Percentiles rank a stretch among this genome's conserved stretches.
Evolutionary conservation across 2,888 invertebrate species (phyloP).

Genomic region (Chloroclysta siterata): DNA sequence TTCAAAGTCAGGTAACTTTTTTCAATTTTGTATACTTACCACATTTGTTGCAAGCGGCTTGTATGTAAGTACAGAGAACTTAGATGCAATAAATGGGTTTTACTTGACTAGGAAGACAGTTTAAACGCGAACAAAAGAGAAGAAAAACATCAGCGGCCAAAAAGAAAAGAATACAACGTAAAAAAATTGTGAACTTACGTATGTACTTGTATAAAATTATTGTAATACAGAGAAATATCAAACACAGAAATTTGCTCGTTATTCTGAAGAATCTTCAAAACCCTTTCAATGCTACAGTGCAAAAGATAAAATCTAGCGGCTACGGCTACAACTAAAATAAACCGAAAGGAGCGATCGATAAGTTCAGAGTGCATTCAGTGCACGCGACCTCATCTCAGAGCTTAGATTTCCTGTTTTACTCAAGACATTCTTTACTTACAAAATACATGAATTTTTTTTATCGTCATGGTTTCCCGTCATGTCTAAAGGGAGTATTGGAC

Average conservation of each 20-base stretch:
- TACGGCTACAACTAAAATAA: conserved; percentile 13
- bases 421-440: background rate
- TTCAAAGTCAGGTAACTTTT: too few species aligned
- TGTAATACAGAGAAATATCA: background rate
- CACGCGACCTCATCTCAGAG: conserved; percentile 15
- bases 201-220: background rate
- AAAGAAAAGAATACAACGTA: background rate
- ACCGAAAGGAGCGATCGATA: conserved; percentile 24
- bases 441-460: background rate
- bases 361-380: conserved; percentile 16
- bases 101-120: background rate
- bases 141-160: background rate
- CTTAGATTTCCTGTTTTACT: conserved; percentile 17
- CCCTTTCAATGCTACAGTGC: conserved; percentile 5
- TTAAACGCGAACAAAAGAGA: background rate
- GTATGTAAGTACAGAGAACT: background rate
- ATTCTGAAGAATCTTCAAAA: conserved; percentile 2
- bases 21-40: background rate
- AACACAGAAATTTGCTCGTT: background rate
- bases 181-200: background rate
- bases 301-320: conserved; percentile 6
- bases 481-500: background rate
- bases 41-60: background rate
- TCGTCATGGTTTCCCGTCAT: background rate
- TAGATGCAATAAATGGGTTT: background rate